Conservation (phyloP, 1,140 invertebrate genomes). For the Scylla paramamosain region DNA sequence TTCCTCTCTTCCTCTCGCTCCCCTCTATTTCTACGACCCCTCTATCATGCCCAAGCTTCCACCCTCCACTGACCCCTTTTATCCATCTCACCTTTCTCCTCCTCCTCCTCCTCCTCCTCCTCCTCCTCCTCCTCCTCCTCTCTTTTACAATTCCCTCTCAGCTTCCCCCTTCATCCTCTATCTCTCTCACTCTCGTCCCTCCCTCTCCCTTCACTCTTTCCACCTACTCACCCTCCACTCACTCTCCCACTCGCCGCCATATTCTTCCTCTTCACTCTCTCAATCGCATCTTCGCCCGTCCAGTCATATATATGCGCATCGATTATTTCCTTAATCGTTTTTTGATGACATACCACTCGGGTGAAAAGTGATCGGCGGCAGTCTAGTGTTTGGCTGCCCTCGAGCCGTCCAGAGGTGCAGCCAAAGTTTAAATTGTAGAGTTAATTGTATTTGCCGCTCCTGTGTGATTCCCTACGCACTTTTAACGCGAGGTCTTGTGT, state of each 20-base stretch:
- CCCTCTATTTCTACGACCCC: neutral
- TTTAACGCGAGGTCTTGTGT: neutral
- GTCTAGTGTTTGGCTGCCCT: neutral
- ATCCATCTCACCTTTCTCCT: neutral
- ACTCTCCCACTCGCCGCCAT: neutral
- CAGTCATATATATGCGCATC: constrained; percentile 22
- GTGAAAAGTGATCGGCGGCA: neutral
- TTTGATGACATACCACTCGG: constrained; percentile 21
- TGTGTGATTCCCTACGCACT: neutral
- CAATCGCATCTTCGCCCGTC: neutral
- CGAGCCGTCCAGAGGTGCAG: neutral
- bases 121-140: neutral
- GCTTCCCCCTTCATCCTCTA: neutral
- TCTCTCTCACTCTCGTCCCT: neutral
- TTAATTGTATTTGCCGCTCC: neutral
- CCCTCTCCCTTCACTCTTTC: neutral
- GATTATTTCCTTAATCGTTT: constrained; percentile 24
- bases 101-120: neutral
- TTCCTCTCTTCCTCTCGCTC: neutral
- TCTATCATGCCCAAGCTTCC: neutral
- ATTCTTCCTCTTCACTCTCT: neutral
- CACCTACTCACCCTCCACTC: neutral
- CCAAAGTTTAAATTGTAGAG: constrained; percentile 5
- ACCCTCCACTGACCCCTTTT: neutral
- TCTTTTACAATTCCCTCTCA: too few relatives aligned